Evolutionary conservation across 2,113 vertebrate species (phyloP).

Genomic region (Daubentonia madagascariensis): DNA sequence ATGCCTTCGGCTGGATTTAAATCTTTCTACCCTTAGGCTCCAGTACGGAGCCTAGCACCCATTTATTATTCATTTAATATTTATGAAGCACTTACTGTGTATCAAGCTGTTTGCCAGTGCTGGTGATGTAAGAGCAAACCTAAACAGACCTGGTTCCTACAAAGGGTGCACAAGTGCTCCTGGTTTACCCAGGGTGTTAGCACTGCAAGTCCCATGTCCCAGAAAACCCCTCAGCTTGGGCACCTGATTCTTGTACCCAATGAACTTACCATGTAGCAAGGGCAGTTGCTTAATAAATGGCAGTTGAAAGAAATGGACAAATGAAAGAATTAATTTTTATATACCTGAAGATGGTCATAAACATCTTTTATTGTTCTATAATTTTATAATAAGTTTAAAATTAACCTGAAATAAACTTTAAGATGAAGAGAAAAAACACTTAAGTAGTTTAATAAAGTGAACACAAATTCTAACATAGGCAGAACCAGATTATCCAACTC

Average conservation of each 20-base stretch:
- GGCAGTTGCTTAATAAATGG: background rate
- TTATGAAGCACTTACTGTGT: background rate
- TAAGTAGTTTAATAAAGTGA: background rate
- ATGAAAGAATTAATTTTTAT: background rate
- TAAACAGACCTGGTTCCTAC: background rate
- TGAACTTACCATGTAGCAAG: background rate
- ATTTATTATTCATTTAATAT: background rate
- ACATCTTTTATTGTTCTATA: background rate
- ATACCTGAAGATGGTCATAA: background rate
- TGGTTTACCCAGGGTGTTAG: background rate
- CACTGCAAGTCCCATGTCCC: background rate
- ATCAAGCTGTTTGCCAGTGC: background rate
- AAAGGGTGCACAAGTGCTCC: background rate
- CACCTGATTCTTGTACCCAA: background rate
- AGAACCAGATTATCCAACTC: background rate
- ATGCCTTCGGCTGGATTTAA: background rate
- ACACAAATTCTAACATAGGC: background rate
- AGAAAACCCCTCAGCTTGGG: background rate
- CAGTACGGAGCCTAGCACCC: background rate
- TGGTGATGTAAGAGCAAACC: background rate
- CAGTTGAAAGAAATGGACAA: background rate
- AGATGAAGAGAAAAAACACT: background rate
- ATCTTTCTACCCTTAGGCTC: background rate
- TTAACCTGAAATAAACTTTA: background rate
- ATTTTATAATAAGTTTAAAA: background rate